Base-by-base conservation (phyloP, 2,888 invertebrate species). In the Megalurothrips usitatus region DNA sequence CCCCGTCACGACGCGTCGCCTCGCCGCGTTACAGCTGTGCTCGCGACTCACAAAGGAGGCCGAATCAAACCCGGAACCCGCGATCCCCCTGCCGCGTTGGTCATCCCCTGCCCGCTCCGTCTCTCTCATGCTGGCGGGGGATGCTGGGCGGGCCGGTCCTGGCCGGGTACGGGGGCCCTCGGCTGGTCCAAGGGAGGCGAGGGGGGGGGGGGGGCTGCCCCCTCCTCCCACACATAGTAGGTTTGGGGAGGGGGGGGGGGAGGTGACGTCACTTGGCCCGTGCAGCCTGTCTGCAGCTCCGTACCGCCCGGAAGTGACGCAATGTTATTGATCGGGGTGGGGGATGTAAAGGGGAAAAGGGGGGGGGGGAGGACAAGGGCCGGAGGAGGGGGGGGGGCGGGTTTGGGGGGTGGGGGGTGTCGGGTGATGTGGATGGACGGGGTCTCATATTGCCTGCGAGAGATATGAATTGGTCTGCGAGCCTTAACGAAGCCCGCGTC, bases 261-360 rank as follows among this genome's bases (percentile, higher is more conserved):
- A n/a, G 80, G 82, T 85, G 86, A 84, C 83, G 85, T 83, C 83
- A 84, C 82, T 84, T 83, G 81, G 83, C 83, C 84, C 68, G 26
- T 75, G 68, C 68, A 26, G 23, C 68, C 68, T 75, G 68, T 75
- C 68, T 75, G 68, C 68, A 75, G 68, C 68, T 75, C 68, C 68
- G 58, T 58, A 58, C 58, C 58, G 58, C 58, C 68, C 68, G 85
- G 85, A 87, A 85, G 86, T 87, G 87, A 87, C 87, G 87, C 87
- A 87, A 87, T 85, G 86, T 87, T 75, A 87, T 87, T 87, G 87
- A 87, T 87, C 86, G 84, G 34, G 34, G 83, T 83, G 84, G 84
- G 83, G 83, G 82, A 83, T 43, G 34, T 43, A 6, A n/a, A n/a
- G n/a, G n/a, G n/a, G n/a, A n/a, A n/a, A 17, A 17, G 58, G 58